Percentiles rank a stretch among this genome's conserved stretches.
Conservation (phyloP, 1,140 invertebrate genomes). For the Brachionus manjavacas region DNA sequence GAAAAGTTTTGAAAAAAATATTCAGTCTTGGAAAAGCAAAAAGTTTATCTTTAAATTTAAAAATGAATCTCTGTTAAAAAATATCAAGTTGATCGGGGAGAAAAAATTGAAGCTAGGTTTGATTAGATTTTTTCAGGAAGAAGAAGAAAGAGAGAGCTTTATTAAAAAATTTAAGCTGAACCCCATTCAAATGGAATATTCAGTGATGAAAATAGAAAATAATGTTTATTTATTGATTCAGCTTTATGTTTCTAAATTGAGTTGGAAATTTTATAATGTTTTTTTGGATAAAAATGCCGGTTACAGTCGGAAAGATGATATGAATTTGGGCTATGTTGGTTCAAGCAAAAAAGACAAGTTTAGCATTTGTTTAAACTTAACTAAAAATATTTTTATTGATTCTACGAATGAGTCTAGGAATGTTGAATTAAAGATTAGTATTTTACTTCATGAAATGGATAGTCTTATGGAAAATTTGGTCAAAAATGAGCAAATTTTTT, state of each 20-base stretch:
- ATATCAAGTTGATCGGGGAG: background rate
- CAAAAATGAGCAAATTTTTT: background rate
- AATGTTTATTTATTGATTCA: background rate
- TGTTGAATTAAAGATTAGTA: background rate
- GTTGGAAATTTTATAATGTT: background rate
- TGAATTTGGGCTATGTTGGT: background rate
- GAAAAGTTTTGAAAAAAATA: background rate
- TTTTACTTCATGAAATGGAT: background rate
- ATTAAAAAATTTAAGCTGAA: background rate
- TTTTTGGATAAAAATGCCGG: background rate
- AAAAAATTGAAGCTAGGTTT: background rate
- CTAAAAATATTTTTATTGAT: background rate
- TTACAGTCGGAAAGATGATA: background rate
- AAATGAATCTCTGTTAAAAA: background rate
- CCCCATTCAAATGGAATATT: background rate
- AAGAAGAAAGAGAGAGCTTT: background rate
- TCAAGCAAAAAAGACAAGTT: background rate
- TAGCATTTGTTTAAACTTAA: background rate
- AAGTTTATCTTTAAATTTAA: background rate
- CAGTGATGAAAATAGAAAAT: background rate
- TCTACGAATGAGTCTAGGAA: background rate
- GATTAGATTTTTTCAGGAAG: background rate
- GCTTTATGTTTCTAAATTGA: background rate
- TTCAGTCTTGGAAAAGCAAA: background rate
- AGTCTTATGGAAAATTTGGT: background rate